Conservation (phyloP, 2,888 invertebrate genomes). For the Calliphora vomitoria region DNA sequence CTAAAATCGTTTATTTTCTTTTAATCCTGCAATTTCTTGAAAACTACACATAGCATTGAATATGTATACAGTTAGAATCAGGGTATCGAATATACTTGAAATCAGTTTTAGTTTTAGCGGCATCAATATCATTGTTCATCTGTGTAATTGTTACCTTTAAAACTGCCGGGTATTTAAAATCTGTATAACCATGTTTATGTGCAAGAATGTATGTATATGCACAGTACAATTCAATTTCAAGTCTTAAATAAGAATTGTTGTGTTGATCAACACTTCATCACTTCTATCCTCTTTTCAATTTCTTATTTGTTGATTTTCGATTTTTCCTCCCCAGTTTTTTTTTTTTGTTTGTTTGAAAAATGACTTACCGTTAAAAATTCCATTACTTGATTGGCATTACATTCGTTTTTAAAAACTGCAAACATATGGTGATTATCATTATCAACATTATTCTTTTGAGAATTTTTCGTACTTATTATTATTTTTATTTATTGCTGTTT, state of each 20-base stretch:
- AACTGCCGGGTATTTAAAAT: too few species aligned
- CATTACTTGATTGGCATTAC: slow-evolving; percentile 72
- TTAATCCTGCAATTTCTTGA: too few species aligned
- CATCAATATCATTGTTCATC: too few species aligned
- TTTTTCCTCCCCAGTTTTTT: not conserved
- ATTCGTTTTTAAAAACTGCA: slow-evolving; percentile 67
- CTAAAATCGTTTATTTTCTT: too few species aligned
- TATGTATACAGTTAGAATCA: too few species aligned
- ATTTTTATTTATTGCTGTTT: slow-evolving; percentile 23
- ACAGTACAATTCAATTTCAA: not conserved
- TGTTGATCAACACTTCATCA: not conserved
- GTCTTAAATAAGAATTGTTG: not conserved
- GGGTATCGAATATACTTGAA: too few species aligned
- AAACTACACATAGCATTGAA: too few species aligned
- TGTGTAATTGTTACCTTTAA: too few species aligned
- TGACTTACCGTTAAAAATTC: slow-evolving; percentile 71
- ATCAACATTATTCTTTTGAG: slow-evolving; percentile 41
- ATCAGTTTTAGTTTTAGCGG: too few species aligned
- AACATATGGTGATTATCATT: slow-evolving; percentile 66
- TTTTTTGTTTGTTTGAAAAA: slow-evolving; percentile 28
- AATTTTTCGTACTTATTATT: slow-evolving; percentile 10
- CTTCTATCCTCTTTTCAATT: not conserved
- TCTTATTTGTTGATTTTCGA: not conserved
- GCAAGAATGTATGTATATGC: not conserved
- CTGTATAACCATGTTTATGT: too few species aligned